A percentile compares a stretch with the other conserved stretches of the same genome.
These are phyloP conservation scores for Nicator chloris DNA, from an alignment of 2,113 vertebrate species.

Conservation along the genomic window DNA sequence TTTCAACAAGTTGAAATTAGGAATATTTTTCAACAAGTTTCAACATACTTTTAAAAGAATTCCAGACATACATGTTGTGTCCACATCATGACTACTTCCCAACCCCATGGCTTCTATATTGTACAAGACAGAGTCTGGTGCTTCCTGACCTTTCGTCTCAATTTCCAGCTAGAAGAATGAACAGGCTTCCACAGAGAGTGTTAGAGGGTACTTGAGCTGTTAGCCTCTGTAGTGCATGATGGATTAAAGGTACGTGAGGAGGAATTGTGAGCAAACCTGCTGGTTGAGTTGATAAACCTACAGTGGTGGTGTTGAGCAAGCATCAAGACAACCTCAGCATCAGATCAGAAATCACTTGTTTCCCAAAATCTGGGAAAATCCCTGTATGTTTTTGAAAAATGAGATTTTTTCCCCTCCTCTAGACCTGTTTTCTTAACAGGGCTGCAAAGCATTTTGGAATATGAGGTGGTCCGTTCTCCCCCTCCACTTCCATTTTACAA, in stretches of 20 bases:
- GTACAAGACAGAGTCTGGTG: not conserved
- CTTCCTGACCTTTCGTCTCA: not conserved
- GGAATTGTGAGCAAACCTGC: not conserved
- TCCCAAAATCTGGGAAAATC: not conserved
- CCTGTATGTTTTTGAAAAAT: not conserved
- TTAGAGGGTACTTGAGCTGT: not conserved
- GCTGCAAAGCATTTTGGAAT: not conserved
- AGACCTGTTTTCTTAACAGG: not conserved
- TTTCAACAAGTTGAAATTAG: not conserved
- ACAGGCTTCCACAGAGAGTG: not conserved
- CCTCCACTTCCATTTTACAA: not conserved
- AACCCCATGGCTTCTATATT: not conserved
- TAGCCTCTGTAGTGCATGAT: not conserved
- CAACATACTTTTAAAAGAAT: not conserved
- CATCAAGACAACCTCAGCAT: not conserved
- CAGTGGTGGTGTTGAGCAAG: not conserved
- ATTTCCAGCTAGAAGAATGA: not conserved
- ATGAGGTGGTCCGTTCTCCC: not conserved
- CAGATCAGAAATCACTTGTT: not conserved
- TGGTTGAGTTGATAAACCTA: not conserved
- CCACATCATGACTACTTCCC: not conserved
- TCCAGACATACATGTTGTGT: not conserved
- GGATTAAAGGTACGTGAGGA: not conserved
- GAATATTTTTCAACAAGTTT: not conserved
- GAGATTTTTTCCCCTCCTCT: accelerated